A percentile compares a stretch with the other conserved stretches of the same genome.
These are phyloP conservation scores for Danionella dracula DNA, from an alignment of 2,797 vertebrate species.

Conservation along the genomic window DNA sequence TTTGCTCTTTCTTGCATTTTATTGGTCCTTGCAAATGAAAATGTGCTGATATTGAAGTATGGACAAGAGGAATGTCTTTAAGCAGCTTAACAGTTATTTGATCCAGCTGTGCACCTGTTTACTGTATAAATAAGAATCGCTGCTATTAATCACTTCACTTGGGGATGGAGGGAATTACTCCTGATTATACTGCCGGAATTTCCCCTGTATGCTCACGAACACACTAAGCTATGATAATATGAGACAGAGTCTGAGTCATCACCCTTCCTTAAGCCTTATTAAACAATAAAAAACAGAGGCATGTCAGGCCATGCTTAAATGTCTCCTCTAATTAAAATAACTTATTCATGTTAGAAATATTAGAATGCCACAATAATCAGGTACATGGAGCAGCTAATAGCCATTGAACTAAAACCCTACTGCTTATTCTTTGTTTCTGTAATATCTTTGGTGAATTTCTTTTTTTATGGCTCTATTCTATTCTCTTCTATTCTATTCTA, in stretches of 20 bases:
- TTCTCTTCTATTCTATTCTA: no score
- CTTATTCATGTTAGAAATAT: no score
- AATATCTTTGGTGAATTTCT: no score
- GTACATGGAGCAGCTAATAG: no score
- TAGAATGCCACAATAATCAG: no score
- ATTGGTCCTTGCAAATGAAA: slow-evolving; percentile 36
- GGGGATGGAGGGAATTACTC: slow-evolving; percentile 24
- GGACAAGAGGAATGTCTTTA: slow-evolving; percentile 42
- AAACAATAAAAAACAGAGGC: not conserved
- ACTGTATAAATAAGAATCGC: slow-evolving; percentile 37
- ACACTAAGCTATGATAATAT: not conserved
- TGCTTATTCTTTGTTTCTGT: no score
- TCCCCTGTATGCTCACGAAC: slow-evolving; percentile 14
- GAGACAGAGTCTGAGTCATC: slow-evolving; percentile 1
- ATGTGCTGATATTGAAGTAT: slow-evolving; percentile 42
- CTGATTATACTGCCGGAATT: slow-evolving; percentile 43
- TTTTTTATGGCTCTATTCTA: no score
- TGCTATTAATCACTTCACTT: slow-evolving; percentile 29
- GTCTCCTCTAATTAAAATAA: no score
- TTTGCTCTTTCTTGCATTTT: not conserved
- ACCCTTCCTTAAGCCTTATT: slow-evolving; percentile 3
- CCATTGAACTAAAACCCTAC: no score
- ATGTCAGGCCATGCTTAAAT: not conserved
- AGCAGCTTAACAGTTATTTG: slow-evolving; percentile 51
- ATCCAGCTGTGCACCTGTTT: slow-evolving; percentile 42